Evolutionary conservation across 2,113 vertebrate genomes (phyloP), one percentile per base, ranked within the genome.

Genomic region (Cyrtonyx montezumae): DNA sequence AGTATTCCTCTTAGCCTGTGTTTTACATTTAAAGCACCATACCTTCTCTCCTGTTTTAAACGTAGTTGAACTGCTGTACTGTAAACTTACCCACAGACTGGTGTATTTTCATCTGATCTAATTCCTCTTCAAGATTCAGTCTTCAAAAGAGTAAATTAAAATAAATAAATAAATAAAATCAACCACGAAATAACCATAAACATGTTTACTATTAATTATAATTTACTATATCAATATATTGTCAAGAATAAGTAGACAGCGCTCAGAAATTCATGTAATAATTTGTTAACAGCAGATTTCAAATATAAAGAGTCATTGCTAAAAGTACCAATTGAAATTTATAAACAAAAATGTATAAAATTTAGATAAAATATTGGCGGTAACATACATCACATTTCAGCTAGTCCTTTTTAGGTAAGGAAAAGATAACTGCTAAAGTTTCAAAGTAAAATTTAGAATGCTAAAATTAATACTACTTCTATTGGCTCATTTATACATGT

Each of bases 51-150:
- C 77, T 98, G 87, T 43, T 96, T 84, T 20, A 98, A 97, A 95
- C 84, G 96, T 42, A 97, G 36, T 93, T 98, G 65, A 99, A 82
- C 81, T 99, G 97, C 91, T 98, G 97, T 63, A 98, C 95, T 34
- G 94, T 97, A 85, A 98, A 96, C 78, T 98, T 98, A 97, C 98
- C 98, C 94, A 96, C 70, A 25, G 97, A 98, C 32, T 56, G 83
- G 75, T 97, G 94, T 67, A 98, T 98, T 93, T 97, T 98, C 75
- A 98, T 93, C 77, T 98, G 95, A 97, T 99, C 97, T 93, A 99
- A 86, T 87, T 99, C 97, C 96, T 99, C 98, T 87, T 99, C 98
- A 89, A 99, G 96, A 84, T 96, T 96, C 16, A 97, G 94, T 80
- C 98, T 99, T 97, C 25, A 63, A 95, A 93, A 95, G 34, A n/a